phyloP scores from a whole-genome alignment of 2,888 invertebrate species.

The Ochropacha duplaris region DNA sequence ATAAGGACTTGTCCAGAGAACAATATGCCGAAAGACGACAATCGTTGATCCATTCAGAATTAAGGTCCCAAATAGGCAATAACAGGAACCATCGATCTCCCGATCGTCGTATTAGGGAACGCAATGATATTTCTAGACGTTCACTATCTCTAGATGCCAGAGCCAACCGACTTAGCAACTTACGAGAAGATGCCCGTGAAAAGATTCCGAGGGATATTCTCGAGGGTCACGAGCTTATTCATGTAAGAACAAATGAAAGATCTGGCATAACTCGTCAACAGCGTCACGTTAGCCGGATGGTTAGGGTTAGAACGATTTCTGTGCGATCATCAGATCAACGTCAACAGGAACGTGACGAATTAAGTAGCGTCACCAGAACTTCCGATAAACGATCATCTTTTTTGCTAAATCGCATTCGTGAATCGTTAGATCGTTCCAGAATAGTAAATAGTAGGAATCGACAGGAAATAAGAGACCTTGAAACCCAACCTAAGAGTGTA shows the following conservation, averaged over 20 bases:
- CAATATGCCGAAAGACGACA: background rate
- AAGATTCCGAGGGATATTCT: background rate
- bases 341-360: background rate
- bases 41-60: background rate
- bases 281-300: background rate
- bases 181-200: background rate
- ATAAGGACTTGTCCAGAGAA: background rate
- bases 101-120: conserved; percentile 3
- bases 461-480: background rate
- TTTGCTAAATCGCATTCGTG: background rate
- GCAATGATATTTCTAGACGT: background rate
- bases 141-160: conserved; percentile 4
- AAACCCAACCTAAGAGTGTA: background rate
- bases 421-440: background rate
- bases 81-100: conserved; percentile 5
- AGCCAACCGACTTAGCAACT: background rate
- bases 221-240: background rate
- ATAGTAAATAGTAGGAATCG: background rate
- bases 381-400: background rate
- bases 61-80: conserved; percentile 2
- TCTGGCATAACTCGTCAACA: background rate
- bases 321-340: background rate
- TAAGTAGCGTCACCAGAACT: background rate
- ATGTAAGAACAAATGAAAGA: background rate
- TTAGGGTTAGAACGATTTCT: background rate